phyloP scores from a whole-genome alignment of 1,140 invertebrate genomes.

The Heliconius melpomene region DNA sequence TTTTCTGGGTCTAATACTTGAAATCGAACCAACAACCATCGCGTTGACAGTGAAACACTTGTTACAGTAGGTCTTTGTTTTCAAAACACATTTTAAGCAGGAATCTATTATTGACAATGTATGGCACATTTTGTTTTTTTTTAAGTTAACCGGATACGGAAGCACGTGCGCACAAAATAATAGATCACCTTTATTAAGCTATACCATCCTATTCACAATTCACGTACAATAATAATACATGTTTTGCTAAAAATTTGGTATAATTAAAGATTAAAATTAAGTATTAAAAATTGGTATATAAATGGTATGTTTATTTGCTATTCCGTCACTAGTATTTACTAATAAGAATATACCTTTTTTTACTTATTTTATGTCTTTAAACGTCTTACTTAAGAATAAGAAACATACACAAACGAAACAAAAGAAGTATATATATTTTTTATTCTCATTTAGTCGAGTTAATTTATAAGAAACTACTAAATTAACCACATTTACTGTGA shows the following conservation, averaged over 20 bases:
- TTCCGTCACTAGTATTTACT: too few relatives aligned
- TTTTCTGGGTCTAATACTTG: not conserved
- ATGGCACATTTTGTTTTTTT: not conserved
- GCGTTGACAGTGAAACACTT: not conserved
- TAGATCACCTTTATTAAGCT: not conserved
- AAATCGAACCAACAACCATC: not conserved
- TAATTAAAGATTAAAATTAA: too few relatives aligned
- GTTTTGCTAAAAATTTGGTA: not conserved
- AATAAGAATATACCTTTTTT: too few relatives aligned
- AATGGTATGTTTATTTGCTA: too few relatives aligned
- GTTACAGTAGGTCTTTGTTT: too few relatives aligned
- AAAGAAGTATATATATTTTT: not conserved
- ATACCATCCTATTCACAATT: not conserved
- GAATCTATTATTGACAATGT: too few relatives aligned
- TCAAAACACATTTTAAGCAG: too few relatives aligned
- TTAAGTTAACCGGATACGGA: slow-evolving; percentile 16
- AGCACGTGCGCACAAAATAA: slow-evolving; percentile 22
- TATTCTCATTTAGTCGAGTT: not conserved
- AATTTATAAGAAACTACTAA: not conserved
- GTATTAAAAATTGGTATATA: too few relatives aligned
- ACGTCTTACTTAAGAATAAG: too few relatives aligned
- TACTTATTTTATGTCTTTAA: too few relatives aligned
- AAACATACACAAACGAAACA: too few relatives aligned
- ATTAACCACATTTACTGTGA: not conserved
- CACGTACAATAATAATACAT: not conserved